These are phyloP conservation scores for Drosophila rhopaloa DNA, from an alignment of 1,140 invertebrate species.

Conservation along the genomic window DNA sequence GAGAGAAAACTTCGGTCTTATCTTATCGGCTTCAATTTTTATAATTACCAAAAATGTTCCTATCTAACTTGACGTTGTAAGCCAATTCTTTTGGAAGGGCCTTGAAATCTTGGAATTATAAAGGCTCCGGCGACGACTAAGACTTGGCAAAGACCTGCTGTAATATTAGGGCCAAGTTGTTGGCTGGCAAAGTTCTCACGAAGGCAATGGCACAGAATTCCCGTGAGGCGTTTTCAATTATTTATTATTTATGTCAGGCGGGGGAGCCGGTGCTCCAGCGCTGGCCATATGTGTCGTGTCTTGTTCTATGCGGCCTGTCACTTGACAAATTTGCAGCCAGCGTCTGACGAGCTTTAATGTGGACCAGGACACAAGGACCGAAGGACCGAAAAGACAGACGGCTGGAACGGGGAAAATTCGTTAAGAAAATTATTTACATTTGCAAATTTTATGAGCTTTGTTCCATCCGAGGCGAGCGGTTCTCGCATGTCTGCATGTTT, in stretches of 20 bases:
- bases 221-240: constrained; percentile 79
- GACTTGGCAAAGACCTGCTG: constrained; percentile 59
- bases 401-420: constrained; percentile 72
- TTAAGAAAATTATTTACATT: constrained; percentile 81
- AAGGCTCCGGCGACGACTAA: constrained; percentile 19
- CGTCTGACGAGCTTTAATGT: constrained; percentile 67
- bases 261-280: constrained; percentile 1
- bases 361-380: constrained; percentile 42
- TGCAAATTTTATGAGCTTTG: constrained; percentile 83
- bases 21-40: constrained; percentile 29
- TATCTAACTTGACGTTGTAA: not conserved
- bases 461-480: constrained; percentile 24
- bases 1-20: not conserved
- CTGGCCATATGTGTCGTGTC: constrained; percentile 68
- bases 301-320: constrained; percentile 44
- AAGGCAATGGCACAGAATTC: constrained; percentile 61
- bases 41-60: constrained; percentile 10
- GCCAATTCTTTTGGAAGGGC: not conserved
- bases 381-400: constrained; percentile 28
- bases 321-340: constrained; percentile 75
- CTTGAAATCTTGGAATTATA: not conserved
- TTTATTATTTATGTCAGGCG: constrained; percentile 72
- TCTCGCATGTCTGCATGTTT: constrained; percentile 73
- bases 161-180: constrained; percentile 79
- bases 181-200: constrained; percentile 77